Conservation (phyloP, 1,140 invertebrate genomes). For the Drosophila sp. region DNA sequence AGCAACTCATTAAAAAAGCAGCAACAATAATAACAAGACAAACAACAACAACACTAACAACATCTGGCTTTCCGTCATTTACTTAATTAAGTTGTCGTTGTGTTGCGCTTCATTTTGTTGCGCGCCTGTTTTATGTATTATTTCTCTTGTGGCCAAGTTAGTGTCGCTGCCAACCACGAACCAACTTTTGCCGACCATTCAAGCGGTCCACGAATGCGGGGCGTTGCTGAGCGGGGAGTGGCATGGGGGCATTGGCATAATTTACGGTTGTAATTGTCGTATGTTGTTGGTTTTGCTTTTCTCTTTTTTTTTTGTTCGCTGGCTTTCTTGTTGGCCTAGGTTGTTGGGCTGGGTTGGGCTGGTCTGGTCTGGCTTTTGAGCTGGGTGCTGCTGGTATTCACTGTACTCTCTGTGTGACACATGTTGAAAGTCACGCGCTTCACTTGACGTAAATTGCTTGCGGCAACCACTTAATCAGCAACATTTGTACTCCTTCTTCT, state of each 20-base stretch:
- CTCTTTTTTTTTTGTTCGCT: slow-evolving; percentile 30
- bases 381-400: slow-evolving; percentile 22
- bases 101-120: slow-evolving; percentile 52
- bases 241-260: slow-evolving; percentile 49
- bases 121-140: slow-evolving; percentile 37
- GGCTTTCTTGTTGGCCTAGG: slow-evolving; percentile 15
- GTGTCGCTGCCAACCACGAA: slow-evolving; percentile 7
- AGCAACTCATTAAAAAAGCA: slow-evolving; percentile 40
- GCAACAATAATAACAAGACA: slow-evolving; percentile 24
- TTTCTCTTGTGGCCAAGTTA: slow-evolving; percentile 53
- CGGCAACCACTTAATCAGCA: slow-evolving; percentile 74
- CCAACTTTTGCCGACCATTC: slow-evolving; percentile 22
- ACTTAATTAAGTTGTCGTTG: slow-evolving; percentile 71
- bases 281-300: slow-evolving; percentile 58
- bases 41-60: slow-evolving; percentile 35
- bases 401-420: slow-evolving; percentile 43
- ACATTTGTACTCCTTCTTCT: slow-evolving; percentile 56
- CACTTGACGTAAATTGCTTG: slow-evolving; percentile 73
- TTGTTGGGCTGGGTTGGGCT: neutral
- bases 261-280: slow-evolving; percentile 75
- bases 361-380: neutral
- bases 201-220: slow-evolving; percentile 11
- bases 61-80: slow-evolving; percentile 67
- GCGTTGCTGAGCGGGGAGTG: slow-evolving; percentile 2
- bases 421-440: slow-evolving; percentile 64